phyloP scores from a whole-genome alignment of 2,888 invertebrate species.

The Dryobotodes eremita region DNA sequence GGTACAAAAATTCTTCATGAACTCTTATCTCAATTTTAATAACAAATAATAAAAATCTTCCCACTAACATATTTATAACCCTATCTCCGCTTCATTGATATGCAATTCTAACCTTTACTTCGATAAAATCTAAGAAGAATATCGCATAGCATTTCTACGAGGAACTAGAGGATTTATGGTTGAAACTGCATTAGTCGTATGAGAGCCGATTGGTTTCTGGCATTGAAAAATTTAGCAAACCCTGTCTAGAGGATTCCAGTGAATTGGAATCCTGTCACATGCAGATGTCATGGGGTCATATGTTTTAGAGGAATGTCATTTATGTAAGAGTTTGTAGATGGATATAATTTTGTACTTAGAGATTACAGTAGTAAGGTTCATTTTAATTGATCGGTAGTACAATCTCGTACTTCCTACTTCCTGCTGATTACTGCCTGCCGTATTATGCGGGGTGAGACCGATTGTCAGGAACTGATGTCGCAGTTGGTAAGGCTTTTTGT shows the following conservation, averaged over 20 bases:
- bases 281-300: constrained; percentile 41
- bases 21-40: background rate
- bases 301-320: background rate
- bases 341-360: background rate
- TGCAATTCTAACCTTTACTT: background rate
- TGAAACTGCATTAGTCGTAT: constrained; percentile 56
- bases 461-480: too few relatives aligned
- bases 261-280: constrained; percentile 57
- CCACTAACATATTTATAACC: constrained; percentile 12
- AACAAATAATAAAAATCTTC: constrained; percentile 20
- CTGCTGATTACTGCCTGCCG: too few relatives aligned
- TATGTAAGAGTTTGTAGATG: background rate
- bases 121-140: constrained; percentile 2
- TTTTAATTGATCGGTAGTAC: background rate
- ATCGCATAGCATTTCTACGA: constrained; percentile 1
- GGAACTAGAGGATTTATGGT: constrained; percentile 57
- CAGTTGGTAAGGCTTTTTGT: too few relatives aligned
- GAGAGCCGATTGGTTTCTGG: constrained; percentile 60
- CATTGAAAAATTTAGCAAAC: constrained; percentile 64
- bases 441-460: too few relatives aligned
- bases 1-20: background rate
- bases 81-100: background rate
- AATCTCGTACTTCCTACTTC: too few relatives aligned
- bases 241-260: constrained; percentile 40
- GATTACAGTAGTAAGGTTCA: background rate